A percentile compares a stretch with the other conserved stretches of the same genome.
Evolutionary conservation across 2,888 invertebrate genomes (phyloP).

Genomic region (Onchidella celtica): DNA sequence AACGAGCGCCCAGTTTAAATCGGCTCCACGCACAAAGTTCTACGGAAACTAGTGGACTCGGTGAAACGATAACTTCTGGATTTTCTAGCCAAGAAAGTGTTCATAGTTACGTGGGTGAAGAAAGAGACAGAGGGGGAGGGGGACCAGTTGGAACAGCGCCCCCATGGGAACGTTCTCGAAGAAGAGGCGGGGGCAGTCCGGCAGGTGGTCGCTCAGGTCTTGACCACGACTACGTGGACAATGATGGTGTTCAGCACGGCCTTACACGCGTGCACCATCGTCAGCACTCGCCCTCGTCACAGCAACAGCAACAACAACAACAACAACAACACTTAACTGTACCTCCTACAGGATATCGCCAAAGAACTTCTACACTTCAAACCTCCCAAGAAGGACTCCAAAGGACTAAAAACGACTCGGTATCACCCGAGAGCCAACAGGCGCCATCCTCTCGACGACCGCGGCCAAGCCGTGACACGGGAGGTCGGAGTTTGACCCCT

Average conservation of each 20-base stretch:
- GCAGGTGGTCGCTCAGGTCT: neutral
- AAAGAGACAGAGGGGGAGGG: constrained; percentile 4
- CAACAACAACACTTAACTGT: neutral
- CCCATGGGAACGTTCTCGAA: constrained; percentile 1
- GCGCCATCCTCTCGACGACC: neutral
- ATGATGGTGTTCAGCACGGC: neutral
- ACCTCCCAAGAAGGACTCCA: neutral
- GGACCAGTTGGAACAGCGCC: too few relatives aligned
- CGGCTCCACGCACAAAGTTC: constrained; percentile 73
- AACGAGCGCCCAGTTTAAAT: constrained; percentile 61
- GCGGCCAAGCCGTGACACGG: neutral
- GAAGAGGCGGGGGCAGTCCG: neutral
- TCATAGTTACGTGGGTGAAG: constrained; percentile 55
- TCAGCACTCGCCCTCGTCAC: neutral
- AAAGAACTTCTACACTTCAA: too few relatives aligned
- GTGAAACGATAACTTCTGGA: constrained; percentile 71
- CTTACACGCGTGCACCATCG: neutral
- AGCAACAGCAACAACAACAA: neutral
- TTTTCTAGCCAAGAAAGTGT: constrained; percentile 74
- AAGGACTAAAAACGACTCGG: neutral
- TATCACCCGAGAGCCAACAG: neutral
- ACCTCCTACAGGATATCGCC: neutral
- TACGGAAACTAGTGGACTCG: constrained; percentile 74
- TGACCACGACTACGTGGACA: neutral
- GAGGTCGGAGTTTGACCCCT: neutral